phyloP scores from a whole-genome alignment of 2,113 vertebrate genomes.

The Actenoides hombroni region DNA sequence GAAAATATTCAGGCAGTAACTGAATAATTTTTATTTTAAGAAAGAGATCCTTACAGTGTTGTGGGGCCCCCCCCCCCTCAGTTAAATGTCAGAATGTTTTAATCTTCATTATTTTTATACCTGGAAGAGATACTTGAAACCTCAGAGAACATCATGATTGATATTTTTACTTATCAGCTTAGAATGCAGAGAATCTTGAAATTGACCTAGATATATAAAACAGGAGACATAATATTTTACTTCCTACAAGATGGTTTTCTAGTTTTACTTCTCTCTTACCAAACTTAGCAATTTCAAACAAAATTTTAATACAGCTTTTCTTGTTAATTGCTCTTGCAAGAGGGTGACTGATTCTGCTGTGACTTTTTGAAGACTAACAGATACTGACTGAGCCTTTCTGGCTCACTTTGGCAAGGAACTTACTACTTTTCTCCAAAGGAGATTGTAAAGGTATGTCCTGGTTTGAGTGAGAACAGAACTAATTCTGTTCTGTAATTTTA shows the following conservation, averaged over 20 bases:
- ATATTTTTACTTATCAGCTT: conserved; percentile 22
- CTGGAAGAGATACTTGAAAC: background rate
- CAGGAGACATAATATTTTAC: background rate
- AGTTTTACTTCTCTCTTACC: background rate
- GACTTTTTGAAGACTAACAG: background rate
- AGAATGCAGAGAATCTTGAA: background rate
- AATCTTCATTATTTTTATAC: conserved; percentile 27
- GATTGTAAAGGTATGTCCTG: background rate
- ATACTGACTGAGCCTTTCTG: background rate
- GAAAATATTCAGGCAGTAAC: conserved; percentile 12
- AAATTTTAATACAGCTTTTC: background rate
- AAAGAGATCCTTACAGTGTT: background rate
- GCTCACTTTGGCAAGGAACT: background rate
- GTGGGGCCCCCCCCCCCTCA: too few species aligned
- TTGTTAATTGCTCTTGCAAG: background rate
- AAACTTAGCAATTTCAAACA: background rate
- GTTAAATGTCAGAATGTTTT: conserved; percentile 18
- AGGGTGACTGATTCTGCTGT: background rate
- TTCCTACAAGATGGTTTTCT: background rate
- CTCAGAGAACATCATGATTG: background rate
- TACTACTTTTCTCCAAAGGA: background rate
- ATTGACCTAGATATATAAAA: background rate
- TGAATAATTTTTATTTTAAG: conserved; percentile 24
- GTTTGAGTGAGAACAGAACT: too few species aligned
- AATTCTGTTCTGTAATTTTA: too few species aligned